A percentile compares a stretch with the other conserved stretches of the same genome.
These are phyloP conservation scores for Archegozetes longisetosus DNA, from an alignment of 1,140 invertebrate genomes.

Conservation along the genomic window DNA sequence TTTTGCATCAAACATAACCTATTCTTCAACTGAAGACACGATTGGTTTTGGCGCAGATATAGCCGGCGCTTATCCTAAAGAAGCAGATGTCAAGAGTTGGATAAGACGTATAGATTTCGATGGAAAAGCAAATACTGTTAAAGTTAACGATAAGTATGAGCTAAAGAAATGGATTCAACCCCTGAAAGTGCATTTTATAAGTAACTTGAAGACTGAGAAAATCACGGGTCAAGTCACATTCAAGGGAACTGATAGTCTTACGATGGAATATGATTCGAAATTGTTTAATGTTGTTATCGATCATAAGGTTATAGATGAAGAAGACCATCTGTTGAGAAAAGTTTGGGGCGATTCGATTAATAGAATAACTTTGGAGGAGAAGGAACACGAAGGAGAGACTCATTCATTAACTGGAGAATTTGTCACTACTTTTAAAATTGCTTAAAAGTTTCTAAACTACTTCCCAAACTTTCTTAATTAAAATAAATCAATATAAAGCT, in stretches of 20 bases:
- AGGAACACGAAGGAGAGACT: too few species aligned
- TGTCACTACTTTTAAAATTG: too few species aligned
- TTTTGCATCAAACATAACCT: not conserved
- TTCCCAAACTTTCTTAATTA: too few species aligned
- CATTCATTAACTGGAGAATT: too few species aligned
- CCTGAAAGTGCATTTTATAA: not conserved
- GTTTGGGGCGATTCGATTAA: not conserved
- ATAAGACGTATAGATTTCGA: not conserved
- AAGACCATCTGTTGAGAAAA: not conserved
- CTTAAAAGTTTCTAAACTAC: too few species aligned
- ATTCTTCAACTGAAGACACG: not conserved
- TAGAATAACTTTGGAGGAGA: not conserved
- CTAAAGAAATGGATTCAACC: not conserved
- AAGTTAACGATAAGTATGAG: not conserved
- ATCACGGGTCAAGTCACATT: not conserved
- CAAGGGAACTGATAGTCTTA: not conserved
- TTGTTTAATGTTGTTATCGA: not conserved
- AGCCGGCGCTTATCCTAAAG: constrained; percentile 4
- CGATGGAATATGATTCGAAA: not conserved
- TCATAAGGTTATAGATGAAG: not conserved
- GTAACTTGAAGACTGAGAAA: not conserved
- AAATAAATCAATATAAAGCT: too few species aligned
- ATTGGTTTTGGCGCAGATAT: not conserved
- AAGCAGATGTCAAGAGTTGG: not conserved
- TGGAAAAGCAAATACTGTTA: not conserved